Base-by-base conservation (phyloP, 2,797 vertebrate genomes). In the Alectoris magna region DNA sequence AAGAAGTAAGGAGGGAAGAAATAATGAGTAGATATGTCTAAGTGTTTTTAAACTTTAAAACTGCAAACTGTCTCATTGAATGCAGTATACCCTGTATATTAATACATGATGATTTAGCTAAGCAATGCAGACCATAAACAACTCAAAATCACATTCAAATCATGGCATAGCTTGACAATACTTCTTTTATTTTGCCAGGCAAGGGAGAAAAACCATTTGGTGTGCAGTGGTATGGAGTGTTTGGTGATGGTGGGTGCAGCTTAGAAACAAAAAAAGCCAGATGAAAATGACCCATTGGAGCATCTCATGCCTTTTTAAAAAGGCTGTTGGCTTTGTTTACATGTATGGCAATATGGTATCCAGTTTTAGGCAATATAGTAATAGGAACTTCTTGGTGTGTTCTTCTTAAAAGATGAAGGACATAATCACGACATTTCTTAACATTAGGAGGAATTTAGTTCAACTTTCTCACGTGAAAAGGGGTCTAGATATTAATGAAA, bases 401-500 rank as follows among this genome's bases (percentile, higher is more conserved):
- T 77, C 7, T 21, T 80, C 44, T 72, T 51, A 34, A 7, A 11
- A 72, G 66, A 34, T 88, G 55, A 78, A 90, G 41, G 29, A 68
- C 68, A 58, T 43, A 88, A n/a, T 62, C 14, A 41, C 38, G 66
- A 51, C 39, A 85, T 71, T 88, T 91, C 29, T 58, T 86, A 64
- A 78, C 11, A 26, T 70, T 58, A 63, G 41, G 62, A 72, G 51
- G 49, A 44, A 91, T 63, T 51, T 31, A 39, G n/a, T 2, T 38
- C 43, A 79, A 34, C 39, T 55, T 87, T 68, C 34, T 86, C 79
- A 43, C 71, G 91, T 3, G 41, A n/a, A 55, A 60, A 77, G 14
- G 34, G 68, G 43, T 82, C 92, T 92, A 74, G 31, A 76, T 77
- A 92, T 95, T 64, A 60, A n/a, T 38, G 68, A 81, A 87, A 67